Evolutionary conservation across 1,140 invertebrate species (phyloP).

Genomic region (Mesaphorura yosii): DNA sequence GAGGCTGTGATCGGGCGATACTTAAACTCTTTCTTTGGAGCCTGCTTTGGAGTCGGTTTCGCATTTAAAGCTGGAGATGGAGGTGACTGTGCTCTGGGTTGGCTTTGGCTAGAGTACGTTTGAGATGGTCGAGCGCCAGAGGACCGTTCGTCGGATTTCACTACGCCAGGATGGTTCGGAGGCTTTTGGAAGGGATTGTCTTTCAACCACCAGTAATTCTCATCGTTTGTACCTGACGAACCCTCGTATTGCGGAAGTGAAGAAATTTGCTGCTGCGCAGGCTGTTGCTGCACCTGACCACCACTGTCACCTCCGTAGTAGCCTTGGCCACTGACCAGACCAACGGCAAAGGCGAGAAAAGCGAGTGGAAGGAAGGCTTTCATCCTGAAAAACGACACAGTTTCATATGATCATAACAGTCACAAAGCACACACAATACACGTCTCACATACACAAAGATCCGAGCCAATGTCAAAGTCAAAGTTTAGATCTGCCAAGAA

Average conservation of each 20-base stretch:
- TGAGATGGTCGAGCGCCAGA: background rate
- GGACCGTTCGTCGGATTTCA: conserved; percentile 1
- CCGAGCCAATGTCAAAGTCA: too few species aligned
- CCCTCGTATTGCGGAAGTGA: conserved; percentile 8
- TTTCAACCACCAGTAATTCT: conserved; percentile 26
- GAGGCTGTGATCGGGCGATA: too few species aligned
- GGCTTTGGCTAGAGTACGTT: background rate
- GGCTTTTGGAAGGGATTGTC: conserved; percentile 27
- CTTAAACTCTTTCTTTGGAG: background rate
- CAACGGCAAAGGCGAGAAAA: too few species aligned
- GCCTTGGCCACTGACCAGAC: too few species aligned
- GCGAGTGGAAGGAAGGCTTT: too few species aligned
- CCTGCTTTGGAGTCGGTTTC: background rate
- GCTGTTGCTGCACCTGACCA: too few species aligned
- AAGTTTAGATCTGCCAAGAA: too few species aligned
- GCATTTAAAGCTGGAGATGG: too few species aligned
- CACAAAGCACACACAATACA: too few species aligned
- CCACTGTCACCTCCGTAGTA: conserved; percentile 6
- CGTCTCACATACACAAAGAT: too few species aligned
- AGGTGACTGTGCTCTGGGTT: background rate
- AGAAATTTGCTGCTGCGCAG: too few species aligned
- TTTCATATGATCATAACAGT: background rate
- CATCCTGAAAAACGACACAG: conserved; percentile 1
- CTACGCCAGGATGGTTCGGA: conserved; percentile 26
- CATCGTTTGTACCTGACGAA: conserved; percentile 2